Conservation (phyloP, 2,888 invertebrate genomes). For the Seladonia tumulorum region DNA sequence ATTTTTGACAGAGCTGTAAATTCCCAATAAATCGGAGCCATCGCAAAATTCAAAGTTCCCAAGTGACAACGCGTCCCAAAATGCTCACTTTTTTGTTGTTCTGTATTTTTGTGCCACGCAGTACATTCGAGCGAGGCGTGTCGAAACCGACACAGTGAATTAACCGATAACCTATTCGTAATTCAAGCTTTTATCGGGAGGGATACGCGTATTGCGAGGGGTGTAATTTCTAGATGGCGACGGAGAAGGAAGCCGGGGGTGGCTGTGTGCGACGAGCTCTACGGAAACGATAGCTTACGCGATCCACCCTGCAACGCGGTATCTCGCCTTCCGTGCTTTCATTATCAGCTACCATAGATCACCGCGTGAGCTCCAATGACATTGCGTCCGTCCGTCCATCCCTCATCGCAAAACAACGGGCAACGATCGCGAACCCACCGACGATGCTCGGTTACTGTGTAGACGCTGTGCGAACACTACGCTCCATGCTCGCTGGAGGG, state of each 20-base stretch:
- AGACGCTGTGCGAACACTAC: neutral
- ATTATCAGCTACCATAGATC: conserved; percentile 83
- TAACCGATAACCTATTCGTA: conserved; percentile 77
- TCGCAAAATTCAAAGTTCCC: no score
- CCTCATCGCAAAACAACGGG: conserved; percentile 68
- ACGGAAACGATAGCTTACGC: conserved; percentile 80
- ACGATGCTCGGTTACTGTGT: neutral
- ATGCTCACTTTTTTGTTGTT: neutral
- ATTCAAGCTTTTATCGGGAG: conserved; percentile 77
- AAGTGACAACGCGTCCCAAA: no score
- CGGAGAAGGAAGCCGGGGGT: conserved; percentile 39
- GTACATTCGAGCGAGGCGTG: neutral
- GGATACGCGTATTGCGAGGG: conserved; percentile 69
- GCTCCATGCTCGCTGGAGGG: neutral
- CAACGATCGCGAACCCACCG: conserved; percentile 12
- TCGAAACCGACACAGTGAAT: neutral
- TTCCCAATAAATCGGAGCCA: neutral
- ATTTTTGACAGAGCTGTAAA: neutral
- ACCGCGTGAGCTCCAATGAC: conserved; percentile 76
- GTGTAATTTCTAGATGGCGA: conserved; percentile 58
- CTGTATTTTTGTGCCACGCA: neutral
- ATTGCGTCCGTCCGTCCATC: conserved; percentile 82
- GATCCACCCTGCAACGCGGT: conserved; percentile 69
- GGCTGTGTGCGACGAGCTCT: conserved; percentile 55
- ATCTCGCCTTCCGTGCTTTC: conserved; percentile 81